Percentiles rank a stretch among this genome's conserved stretches.
These are phyloP conservation scores for Leistus spinibarbis DNA, from an alignment of 2,888 invertebrate species.

Conservation along the genomic window DNA sequence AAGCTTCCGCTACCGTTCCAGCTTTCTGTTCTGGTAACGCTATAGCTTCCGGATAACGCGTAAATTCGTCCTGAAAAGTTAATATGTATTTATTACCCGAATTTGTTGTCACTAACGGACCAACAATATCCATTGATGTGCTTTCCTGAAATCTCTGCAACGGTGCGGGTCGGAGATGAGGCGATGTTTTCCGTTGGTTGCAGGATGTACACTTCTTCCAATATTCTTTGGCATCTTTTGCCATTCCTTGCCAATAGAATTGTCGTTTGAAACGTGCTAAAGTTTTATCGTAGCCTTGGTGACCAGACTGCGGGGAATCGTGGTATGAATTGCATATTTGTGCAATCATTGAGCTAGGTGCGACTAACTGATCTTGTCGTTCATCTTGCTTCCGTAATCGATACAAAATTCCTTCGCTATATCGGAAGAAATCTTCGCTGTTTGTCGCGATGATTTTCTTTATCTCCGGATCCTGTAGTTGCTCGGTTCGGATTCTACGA, in stretches of 20 bases:
- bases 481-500: neutral
- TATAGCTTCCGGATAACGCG: conserved; percentile 46
- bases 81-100: conserved; percentile 46
- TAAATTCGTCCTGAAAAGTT: conserved; percentile 46
- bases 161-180: conserved; percentile 42
- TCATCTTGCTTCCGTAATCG: neutral
- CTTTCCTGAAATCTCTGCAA: conserved; percentile 42
- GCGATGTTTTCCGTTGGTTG: conserved; percentile 44
- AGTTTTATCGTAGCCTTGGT: conserved; percentile 47
- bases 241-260: conserved; percentile 46
- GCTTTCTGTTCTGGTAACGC: conserved; percentile 46
- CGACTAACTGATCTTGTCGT: neutral
- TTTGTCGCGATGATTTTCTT: neutral
- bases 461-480: neutral
- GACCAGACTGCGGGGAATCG: neutral
- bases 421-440: neutral
- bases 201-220: conserved; percentile 45
- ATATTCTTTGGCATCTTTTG: conserved; percentile 43
- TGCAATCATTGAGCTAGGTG: neutral
- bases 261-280: conserved; percentile 39
- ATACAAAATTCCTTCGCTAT: neutral
- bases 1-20: conserved; percentile 43
- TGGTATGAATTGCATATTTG: neutral
- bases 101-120: conserved; percentile 43
- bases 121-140: conserved; percentile 46